Percentiles rank a stretch among this genome's conserved stretches.
These are phyloP conservation scores for Cosmia pyralina DNA, from an alignment of 2,888 invertebrate species.

Conservation along the genomic window DNA sequence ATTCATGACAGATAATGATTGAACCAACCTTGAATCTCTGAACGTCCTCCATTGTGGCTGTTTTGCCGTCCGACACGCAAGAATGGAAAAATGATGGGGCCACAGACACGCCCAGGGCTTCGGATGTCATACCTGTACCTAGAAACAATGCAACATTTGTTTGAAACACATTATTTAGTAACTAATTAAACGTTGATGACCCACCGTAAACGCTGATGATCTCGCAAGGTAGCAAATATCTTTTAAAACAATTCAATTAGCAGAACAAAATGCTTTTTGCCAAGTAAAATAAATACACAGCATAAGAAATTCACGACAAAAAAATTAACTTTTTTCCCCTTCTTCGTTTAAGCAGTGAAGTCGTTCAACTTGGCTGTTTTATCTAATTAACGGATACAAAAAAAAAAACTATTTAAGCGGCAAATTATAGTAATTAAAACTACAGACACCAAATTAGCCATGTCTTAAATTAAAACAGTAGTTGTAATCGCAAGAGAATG, in stretches of 20 bases:
- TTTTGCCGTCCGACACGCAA: conserved; percentile 98
- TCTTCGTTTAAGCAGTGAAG: conserved; percentile 36
- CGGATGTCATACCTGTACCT: conserved; percentile 98
- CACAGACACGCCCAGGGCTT: conserved; percentile 98
- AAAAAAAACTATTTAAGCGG: conserved; percentile 55
- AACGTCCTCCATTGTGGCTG: conserved; percentile 98
- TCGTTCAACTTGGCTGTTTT: conserved; percentile 57
- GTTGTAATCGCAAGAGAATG: conserved; percentile 50
- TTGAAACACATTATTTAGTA: conserved; percentile 13
- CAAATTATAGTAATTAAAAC: conserved; percentile 67
- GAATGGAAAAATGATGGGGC: conserved; percentile 99
- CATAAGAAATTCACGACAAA: conserved; percentile 52
- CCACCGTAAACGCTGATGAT: not conserved
- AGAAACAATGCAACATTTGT: conserved; percentile 62
- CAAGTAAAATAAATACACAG: conserved; percentile 28
- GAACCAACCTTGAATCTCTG: conserved; percentile 96
- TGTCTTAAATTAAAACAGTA: conserved; percentile 64
- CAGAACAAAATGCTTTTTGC: conserved; percentile 1
- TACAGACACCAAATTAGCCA: conserved; percentile 63
- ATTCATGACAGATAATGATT: conserved; percentile 51
- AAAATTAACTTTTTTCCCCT: conserved; percentile 40
- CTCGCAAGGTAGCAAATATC: not conserved
- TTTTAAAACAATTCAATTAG: conserved; percentile 9
- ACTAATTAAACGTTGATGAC: not conserved
- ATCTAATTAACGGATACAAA: conserved; percentile 61